A percentile compares a stretch with the other conserved stretches of the same genome.
Evolutionary conservation across 2,888 invertebrate species (phyloP).

Genomic region (Monochamus alternatus): DNA sequence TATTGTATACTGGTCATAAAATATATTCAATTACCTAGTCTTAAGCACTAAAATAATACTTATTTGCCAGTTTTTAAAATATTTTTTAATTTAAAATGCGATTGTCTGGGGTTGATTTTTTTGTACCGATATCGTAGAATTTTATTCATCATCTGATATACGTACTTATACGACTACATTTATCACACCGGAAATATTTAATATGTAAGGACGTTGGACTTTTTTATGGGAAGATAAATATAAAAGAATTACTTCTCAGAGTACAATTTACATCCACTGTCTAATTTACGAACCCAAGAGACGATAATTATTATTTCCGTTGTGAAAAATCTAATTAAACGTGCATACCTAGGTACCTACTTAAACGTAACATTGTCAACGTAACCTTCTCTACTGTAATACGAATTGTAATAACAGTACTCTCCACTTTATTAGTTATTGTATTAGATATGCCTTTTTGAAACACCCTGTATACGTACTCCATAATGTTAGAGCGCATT

Average conservation of each 20-base stretch:
- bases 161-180: not conserved
- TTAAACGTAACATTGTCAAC: slow-evolving; percentile 4
- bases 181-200: slow-evolving; percentile 24
- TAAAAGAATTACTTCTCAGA: slow-evolving; percentile 18
- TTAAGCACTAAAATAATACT: no score
- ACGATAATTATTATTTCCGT: slow-evolving; percentile 30
- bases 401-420: not conserved
- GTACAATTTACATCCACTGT: slow-evolving; percentile 16
- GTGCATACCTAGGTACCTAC: not conserved
- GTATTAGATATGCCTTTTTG: no score
- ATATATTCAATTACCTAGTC: no score
- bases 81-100: no score
- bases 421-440: no score
- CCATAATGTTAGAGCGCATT: no score
- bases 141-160: no score
- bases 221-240: slow-evolving; percentile 30
- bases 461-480: no score
- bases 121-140: no score
- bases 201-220: slow-evolving; percentile 24
- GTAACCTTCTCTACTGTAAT: not conserved
- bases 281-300: slow-evolving; percentile 25
- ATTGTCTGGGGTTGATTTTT: no score
- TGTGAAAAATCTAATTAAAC: slow-evolving; percentile 27
- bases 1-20: no score
- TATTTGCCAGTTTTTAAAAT: no score